Percentiles rank a stretch among this genome's conserved stretches.
These are phyloP conservation scores for Clarias fuscus DNA, from an alignment of 2,797 vertebrate genomes.

Conservation along the genomic window DNA sequence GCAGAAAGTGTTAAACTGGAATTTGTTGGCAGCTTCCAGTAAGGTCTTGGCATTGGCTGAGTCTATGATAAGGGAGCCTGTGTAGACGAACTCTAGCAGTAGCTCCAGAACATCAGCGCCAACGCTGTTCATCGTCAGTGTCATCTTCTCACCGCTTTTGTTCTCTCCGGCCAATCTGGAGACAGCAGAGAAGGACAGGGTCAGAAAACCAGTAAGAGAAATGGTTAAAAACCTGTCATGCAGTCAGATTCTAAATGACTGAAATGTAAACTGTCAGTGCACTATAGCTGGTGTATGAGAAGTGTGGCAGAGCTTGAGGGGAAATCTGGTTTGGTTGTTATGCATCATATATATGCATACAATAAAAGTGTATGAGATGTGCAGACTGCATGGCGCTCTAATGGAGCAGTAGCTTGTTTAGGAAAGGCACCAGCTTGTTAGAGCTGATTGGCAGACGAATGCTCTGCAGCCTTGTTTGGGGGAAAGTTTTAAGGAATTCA, in stretches of 20 bases:
- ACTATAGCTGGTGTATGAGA: slow-evolving; percentile 34
- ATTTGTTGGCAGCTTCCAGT: slow-evolving; percentile 97
- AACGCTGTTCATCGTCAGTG: slow-evolving; percentile 93
- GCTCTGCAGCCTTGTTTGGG: slow-evolving; percentile 28
- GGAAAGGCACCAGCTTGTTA: slow-evolving; percentile 42
- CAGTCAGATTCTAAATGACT: slow-evolving; percentile 23
- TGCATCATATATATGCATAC: slow-evolving; percentile 55
- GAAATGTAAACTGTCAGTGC: slow-evolving; percentile 12
- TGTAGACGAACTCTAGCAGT: slow-evolving; percentile 98
- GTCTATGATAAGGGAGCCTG: slow-evolving; percentile 96
- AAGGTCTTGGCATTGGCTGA: slow-evolving; percentile 97
- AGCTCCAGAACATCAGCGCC: slow-evolving; percentile 90
- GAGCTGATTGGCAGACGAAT: slow-evolving; percentile 31
- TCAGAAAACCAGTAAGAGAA: slow-evolving; percentile 37
- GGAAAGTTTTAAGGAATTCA: slow-evolving; percentile 4
- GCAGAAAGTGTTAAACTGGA: slow-evolving; percentile 99
- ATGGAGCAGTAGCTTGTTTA: slow-evolving; percentile 46
- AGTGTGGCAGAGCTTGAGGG: slow-evolving; percentile 33
- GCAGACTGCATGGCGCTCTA: slow-evolving; percentile 43
- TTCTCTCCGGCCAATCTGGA: slow-evolving; percentile 90
- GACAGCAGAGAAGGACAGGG: slow-evolving; percentile 67
- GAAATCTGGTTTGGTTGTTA: slow-evolving; percentile 42
- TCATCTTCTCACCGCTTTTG: slow-evolving; percentile 87
- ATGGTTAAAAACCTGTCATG: slow-evolving; percentile 23
- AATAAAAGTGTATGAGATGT: slow-evolving; percentile 40